Evolutionary conservation across 2,797 vertebrate species (phyloP).

Genomic region (Gadopsis marmoratus): DNA sequence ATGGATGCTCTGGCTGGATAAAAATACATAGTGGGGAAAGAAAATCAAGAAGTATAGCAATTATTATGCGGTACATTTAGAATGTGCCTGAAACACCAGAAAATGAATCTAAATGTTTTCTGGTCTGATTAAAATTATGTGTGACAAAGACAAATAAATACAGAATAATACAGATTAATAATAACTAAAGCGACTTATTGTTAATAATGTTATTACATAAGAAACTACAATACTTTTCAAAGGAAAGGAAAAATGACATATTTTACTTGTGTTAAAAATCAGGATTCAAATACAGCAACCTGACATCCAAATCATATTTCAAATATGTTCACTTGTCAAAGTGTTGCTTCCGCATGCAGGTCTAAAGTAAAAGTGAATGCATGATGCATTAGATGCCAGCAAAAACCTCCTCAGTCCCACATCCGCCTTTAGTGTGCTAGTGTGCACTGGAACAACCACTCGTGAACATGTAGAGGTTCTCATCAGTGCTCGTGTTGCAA

Average conservation of each 20-base stretch:
- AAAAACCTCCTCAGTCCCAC: not conserved
- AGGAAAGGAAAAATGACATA: not conserved
- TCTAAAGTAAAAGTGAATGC: not conserved
- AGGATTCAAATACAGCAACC: not conserved
- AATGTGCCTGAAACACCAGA: not conserved
- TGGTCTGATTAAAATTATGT: not conserved
- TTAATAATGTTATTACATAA: not conserved
- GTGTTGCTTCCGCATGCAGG: conserved; percentile 3
- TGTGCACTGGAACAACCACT: not conserved
- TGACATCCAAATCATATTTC: not conserved
- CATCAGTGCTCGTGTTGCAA: not conserved
- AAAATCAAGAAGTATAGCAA: not conserved
- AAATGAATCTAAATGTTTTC: not conserved
- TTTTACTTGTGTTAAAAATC: not conserved
- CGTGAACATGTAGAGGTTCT: not conserved
- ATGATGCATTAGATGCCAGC: not conserved
- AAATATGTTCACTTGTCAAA: not conserved
- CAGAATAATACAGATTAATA: not conserved
- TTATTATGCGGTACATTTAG: not conserved
- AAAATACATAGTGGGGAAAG: not conserved
- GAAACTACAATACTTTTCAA: not conserved
- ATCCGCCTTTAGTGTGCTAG: not conserved
- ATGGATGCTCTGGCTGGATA: not conserved
- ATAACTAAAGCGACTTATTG: not conserved
- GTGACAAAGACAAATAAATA: not conserved